Evolutionary conservation across 2,113 vertebrate genomes (phyloP).

Genomic region (Sitta europaea): DNA sequence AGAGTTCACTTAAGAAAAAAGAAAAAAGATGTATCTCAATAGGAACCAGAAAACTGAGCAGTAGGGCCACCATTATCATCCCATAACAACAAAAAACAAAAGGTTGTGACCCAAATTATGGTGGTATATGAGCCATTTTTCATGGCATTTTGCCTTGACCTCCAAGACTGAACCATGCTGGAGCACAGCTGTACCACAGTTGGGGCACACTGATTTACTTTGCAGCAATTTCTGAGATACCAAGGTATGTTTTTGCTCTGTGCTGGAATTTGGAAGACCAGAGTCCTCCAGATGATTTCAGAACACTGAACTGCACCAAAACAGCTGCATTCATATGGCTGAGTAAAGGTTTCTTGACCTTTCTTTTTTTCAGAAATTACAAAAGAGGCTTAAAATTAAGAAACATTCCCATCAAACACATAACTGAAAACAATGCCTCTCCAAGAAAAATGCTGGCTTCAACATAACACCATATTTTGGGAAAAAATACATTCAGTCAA

Average conservation of each 20-base stretch:
- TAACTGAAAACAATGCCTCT: slow-evolving; percentile 26
- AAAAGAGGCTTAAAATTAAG: not conserved
- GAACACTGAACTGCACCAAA: not conserved
- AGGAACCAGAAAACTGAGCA: not conserved
- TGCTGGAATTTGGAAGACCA: not conserved
- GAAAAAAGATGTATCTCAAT: not conserved
- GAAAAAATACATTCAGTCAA: not conserved
- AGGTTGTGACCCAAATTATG: not conserved
- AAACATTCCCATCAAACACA: not conserved
- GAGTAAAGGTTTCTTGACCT: not conserved
- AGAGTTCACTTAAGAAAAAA: not conserved
- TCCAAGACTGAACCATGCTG: not conserved
- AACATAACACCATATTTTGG: not conserved
- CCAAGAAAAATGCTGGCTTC: slow-evolving; percentile 30
- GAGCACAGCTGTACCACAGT: not conserved
- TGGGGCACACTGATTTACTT: not conserved
- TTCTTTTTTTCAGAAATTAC: not conserved
- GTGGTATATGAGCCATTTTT: not conserved
- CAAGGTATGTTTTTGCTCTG: not conserved
- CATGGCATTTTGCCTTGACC: not conserved
- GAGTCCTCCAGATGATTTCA: not conserved
- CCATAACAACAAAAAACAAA: not conserved
- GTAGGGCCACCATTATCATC: not conserved
- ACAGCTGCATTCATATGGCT: not conserved
- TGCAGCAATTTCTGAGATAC: not conserved